Evolutionary conservation across 2,888 invertebrate genomes (phyloP), one percentile per base, ranked within the genome.

Genomic region (Nebria brevicollis): DNA sequence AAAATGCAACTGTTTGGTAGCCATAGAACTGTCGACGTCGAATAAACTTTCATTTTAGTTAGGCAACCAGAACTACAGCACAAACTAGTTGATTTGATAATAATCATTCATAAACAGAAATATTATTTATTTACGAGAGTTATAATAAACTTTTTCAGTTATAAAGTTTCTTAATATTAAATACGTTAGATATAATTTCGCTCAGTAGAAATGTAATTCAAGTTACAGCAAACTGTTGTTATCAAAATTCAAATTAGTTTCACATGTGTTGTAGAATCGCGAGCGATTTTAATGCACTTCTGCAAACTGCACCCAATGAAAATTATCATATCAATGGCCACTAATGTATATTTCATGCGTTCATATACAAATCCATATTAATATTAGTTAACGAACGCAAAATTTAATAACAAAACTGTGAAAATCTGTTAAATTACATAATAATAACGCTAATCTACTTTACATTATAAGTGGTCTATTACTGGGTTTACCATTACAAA

Each of bases 371-470:
- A 73, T 43, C 73, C 10, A 42, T 73, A 43, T 73, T 73, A 42
- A 73, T 73, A 73, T 73, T 54, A 34, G 73, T 73, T 42, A 42
- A 75, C 13, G 64, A 64, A 54, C 75, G 13, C 13, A 13, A 75
- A 75, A 75, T 75, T 75, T 75, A 20, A 64, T 75, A 75, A 75
- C 64, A 25, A 64, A 75, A 75, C 64, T 75, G 75, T 75, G 75
- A 75, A 74, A 64, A 75, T 75, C 75, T 15, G 75, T 75, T 75
- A 75, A 64, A 75, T 75, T 43, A 75, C 75, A 75, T 54, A 75
- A 75, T 75, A 75, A 75, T 75, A 65, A 75, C 75, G 75, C 75
- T 75, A 75, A 75, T 75, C 75, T 75, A 64, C 64, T 75, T 75
- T 75, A 64, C 54, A 75, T 75, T 75, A 75, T 75, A 75, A 64